Evolutionary conservation across 1,140 invertebrate species (phyloP).

Genomic region (Zophobas morio): DNA sequence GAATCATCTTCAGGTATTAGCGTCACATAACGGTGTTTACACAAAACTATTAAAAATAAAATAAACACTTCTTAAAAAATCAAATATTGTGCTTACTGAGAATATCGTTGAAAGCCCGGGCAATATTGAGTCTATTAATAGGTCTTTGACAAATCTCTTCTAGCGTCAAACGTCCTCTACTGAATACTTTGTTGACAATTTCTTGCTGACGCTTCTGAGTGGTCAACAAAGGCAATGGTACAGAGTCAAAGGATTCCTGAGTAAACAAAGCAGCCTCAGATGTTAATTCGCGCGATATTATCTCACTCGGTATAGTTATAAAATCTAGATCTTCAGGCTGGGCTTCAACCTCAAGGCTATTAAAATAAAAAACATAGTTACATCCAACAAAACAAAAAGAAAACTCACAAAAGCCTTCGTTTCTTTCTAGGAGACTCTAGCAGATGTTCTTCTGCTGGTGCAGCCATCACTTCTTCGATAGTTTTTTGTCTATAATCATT

Average conservation of each 20-base stretch:
- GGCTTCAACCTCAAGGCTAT: not conserved
- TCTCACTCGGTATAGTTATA: constrained; percentile 1
- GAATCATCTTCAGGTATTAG: not conserved
- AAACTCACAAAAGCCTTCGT: constrained; percentile 13
- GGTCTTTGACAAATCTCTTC: constrained; percentile 8
- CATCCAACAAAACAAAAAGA: not conserved
- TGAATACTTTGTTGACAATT: constrained; percentile 21
- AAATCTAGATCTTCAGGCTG: not conserved
- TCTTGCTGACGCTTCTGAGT: constrained; percentile 4
- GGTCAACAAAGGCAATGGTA: not conserved
- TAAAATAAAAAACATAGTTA: not conserved
- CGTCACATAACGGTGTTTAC: not conserved
- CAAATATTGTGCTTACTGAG: not conserved
- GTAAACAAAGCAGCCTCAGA: not conserved
- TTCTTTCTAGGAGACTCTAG: constrained; percentile 1
- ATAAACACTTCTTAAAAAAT: not conserved
- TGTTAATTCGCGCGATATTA: constrained; percentile 6
- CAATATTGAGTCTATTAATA: not conserved
- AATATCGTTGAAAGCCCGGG: constrained; percentile 22
- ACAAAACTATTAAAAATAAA: constrained; percentile 6
- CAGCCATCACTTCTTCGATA: constrained; percentile 3
- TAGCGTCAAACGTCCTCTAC: not conserved
- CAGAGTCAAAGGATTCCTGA: not conserved
- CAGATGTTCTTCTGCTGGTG: not conserved
- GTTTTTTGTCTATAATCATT: not conserved